phyloP scores from a whole-genome alignment of 2,113 vertebrate genomes.

The Jaculus jaculus region DNA sequence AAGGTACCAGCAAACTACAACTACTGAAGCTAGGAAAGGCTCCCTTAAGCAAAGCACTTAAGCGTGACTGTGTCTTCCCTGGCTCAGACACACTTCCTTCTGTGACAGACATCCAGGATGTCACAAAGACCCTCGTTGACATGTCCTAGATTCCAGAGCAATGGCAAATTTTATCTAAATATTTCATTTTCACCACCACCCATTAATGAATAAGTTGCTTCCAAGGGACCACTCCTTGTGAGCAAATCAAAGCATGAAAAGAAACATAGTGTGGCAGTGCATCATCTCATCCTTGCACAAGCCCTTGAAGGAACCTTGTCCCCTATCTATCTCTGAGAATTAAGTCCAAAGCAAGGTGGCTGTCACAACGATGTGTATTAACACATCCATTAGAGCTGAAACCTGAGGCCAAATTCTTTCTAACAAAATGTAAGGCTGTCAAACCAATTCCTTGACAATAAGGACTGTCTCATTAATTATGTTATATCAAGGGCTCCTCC shows the following conservation, averaged over 20 bases:
- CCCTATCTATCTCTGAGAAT: not conserved
- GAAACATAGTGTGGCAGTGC: not conserved
- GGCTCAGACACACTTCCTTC: not conserved
- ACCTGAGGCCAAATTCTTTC: not conserved
- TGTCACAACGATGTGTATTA: not conserved
- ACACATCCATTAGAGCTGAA: slow-evolving; percentile 20
- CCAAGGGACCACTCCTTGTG: not conserved
- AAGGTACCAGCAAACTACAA: not conserved
- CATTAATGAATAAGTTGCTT: not conserved
- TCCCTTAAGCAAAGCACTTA: not conserved
- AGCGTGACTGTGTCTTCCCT: not conserved
- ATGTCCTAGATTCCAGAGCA: not conserved
- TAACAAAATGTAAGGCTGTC: not conserved
- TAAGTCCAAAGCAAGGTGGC: not conserved
- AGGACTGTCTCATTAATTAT: not conserved
- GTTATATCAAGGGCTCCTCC: not conserved
- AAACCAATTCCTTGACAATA: not conserved
- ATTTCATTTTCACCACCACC: not conserved
- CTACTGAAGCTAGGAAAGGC: not conserved
- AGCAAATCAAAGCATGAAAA: not conserved
- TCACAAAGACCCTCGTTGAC: not conserved
- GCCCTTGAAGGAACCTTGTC: not conserved
- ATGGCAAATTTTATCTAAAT: not conserved
- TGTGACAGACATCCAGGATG: not conserved
- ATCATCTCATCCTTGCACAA: slow-evolving; percentile 8